Conservation (phyloP, 2,797 vertebrate genomes). For the Sebastes wilsoni region DNA sequence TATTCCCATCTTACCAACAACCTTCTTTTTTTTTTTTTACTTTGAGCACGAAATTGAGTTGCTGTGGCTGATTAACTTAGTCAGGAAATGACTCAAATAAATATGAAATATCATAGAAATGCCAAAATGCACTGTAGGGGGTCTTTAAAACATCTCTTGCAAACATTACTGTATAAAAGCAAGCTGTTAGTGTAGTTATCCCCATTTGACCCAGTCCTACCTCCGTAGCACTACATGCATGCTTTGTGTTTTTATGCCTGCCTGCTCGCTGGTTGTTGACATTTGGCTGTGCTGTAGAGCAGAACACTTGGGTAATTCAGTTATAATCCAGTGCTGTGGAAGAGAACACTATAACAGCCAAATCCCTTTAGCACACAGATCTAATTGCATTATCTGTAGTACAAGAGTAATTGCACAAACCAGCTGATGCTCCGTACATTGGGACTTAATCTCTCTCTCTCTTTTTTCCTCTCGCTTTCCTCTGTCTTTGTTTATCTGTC, state of each 20-base stretch:
- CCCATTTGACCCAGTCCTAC: slow-evolving; percentile 32
- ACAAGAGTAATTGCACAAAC: slow-evolving; percentile 66
- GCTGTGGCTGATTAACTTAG: too few relatives aligned
- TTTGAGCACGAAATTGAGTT: too few relatives aligned
- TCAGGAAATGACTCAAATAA: too few relatives aligned
- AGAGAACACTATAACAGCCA: slow-evolving; percentile 59
- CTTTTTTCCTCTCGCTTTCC: background rate
- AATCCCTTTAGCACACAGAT: slow-evolving; percentile 69
- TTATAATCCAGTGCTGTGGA: slow-evolving; percentile 66
- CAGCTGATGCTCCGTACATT: slow-evolving; percentile 61
- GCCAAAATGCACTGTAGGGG: too few relatives aligned
- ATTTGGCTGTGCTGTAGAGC: slow-evolving; percentile 60
- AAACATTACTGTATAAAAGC: slow-evolving; percentile 5
- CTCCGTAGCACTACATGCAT: background rate
- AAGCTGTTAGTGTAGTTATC: slow-evolving; percentile 42
- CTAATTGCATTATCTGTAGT: slow-evolving; percentile 76
- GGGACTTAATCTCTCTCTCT: slow-evolving; percentile 4
- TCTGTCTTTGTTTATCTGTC: background rate
- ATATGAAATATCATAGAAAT: too few relatives aligned
- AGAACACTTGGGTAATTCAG: slow-evolving; percentile 58
- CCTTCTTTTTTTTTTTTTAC: too few relatives aligned
- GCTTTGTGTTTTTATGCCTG: slow-evolving; percentile 37
- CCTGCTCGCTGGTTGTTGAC: slow-evolving; percentile 56
- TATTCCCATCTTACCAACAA: too few relatives aligned
- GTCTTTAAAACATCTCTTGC: background rate